Base-by-base conservation (phyloP, 2,797 vertebrate genomes). In the Gallinago stenura region DNA sequence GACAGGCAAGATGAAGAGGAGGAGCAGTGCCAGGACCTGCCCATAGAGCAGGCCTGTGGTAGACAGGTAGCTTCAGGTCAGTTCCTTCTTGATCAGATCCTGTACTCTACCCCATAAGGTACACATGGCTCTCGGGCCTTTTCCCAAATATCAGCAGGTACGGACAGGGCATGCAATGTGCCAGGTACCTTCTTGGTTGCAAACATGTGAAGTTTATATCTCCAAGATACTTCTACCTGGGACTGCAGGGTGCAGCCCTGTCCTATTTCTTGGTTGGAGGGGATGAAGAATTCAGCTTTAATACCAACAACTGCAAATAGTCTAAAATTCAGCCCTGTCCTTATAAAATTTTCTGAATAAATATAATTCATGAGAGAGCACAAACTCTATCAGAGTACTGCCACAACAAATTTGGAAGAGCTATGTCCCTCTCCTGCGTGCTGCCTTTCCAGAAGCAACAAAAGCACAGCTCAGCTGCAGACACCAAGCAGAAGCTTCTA, bases 111-210 rank as follows among this genome's bases (percentile, higher is more conserved):
- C 15, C 16, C 18, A 6, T 22, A n/a, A 69, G 2, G 24, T 6
- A n/a, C 26, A 26, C 0, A 0, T 37, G 24, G 12, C 43, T 77
- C 43, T 76, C 30, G 48, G 39, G 30, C 9, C 11, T 53, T 77
- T 77, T 26, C 54, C 15, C 15, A 25, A 7, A 22, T 21, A 48
- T 35, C 46, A 48, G 73, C 45, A 72, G 37, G 14, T 46, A 45
- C 0, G 0, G 35, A 53, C 26, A 89, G 60, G 21, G 19, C 30
- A 60, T 12, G 13, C 19, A 20, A 43, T 31, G 12, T 33, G 17
- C 1, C 56, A 76, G 16, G 10, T 31, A 15, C 39, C 22, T 57
- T 89, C 21, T 25, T 30, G 33, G 22, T 3, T 92, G 48, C 19
- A 79, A 76, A 58, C 10, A 12, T 8, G 5, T 48, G 35, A 89